Evolutionary conservation across 2,888 invertebrate genomes (phyloP).

Genomic region (Euplexia lucipara): DNA sequence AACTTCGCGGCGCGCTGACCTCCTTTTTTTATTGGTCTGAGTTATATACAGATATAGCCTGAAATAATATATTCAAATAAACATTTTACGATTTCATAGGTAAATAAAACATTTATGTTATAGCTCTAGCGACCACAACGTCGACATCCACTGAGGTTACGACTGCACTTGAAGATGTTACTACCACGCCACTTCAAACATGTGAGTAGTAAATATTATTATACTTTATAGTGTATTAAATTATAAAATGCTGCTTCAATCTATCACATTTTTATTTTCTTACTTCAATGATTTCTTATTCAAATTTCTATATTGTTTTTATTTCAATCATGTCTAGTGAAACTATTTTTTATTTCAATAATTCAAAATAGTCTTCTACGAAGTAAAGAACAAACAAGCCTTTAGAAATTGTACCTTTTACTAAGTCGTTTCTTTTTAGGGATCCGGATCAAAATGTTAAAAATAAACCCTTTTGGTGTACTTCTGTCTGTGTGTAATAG

Average conservation of each 20-base stretch:
- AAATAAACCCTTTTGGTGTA: no score
- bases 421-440: no score
- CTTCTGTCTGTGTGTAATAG: no score
- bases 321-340: conserved; percentile 1
- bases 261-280: neutral
- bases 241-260: neutral
- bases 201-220: conserved; percentile 69
- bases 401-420: no score
- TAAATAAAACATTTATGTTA: conserved; percentile 51
- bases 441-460: no score
- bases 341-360: neutral
- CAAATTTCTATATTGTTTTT: neutral
- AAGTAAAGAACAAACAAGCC: no score
- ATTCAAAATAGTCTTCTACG: neutral
- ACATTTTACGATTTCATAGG: conserved; percentile 18
- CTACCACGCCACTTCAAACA: conserved; percentile 55
- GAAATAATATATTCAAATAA: conserved; percentile 33
- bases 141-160: conserved; percentile 64
- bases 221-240: neutral
- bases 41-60: neutral
- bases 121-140: conserved; percentile 77
- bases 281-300: neutral
- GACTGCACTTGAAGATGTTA: conserved; percentile 45
- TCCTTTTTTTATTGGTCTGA: neutral
- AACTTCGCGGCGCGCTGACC: no score